These are phyloP conservation scores for Buceros bicornis DNA, from an alignment of 2,797 vertebrate genomes.

Conservation along the genomic window DNA sequence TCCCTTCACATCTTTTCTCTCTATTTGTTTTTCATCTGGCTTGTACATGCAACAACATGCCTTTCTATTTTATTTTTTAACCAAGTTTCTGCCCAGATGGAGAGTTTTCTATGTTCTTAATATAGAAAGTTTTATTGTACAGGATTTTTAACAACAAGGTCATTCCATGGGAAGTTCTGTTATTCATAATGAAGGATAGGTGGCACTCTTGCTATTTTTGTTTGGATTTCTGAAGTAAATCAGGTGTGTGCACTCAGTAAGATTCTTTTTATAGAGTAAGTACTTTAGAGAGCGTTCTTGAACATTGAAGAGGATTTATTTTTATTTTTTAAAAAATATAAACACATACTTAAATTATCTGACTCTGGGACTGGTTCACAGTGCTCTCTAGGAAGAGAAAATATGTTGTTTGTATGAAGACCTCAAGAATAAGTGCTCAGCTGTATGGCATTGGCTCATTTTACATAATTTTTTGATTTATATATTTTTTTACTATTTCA, in stretches of 20 bases:
- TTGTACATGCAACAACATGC: not conserved
- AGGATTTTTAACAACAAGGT: not conserved
- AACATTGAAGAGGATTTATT: not conserved
- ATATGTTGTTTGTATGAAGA: not conserved
- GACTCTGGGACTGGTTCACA: not conserved
- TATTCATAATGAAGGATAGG: slow-evolving; percentile 27
- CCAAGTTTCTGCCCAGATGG: not conserved
- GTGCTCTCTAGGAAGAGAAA: not conserved
- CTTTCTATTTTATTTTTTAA: not conserved
- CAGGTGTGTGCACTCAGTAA: not conserved
- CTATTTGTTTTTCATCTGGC: not conserved
- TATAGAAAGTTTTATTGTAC: not conserved
- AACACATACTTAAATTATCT: not conserved
- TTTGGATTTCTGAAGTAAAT: slow-evolving; percentile 38
- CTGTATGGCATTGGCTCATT: not conserved
- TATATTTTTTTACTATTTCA: not conserved
- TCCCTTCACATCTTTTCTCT: not conserved
- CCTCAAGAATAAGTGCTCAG: not conserved
- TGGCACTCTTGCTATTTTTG: slow-evolving; percentile 55
- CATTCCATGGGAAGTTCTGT: not conserved
- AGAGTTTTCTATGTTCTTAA: not conserved
- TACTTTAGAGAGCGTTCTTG: slow-evolving; percentile 35
- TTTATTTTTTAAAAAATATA: not conserved
- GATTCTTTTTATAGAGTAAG: slow-evolving; percentile 34
- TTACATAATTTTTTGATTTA: not conserved